Evolutionary conservation across 2,888 invertebrate species (phyloP), one percentile per base, ranked within the genome.

Genomic region (Pinctada fucata): DNA sequence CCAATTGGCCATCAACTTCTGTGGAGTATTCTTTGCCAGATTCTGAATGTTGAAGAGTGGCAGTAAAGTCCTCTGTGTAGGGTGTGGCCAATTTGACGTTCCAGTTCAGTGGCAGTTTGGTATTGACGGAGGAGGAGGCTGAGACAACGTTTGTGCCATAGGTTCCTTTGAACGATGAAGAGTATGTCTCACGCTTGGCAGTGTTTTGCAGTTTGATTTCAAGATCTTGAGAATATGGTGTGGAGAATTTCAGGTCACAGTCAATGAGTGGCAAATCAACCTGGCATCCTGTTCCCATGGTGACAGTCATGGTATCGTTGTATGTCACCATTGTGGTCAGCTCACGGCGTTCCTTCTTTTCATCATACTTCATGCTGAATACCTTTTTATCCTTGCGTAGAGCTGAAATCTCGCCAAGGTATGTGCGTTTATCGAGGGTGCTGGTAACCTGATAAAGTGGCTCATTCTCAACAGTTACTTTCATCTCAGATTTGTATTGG

Each of bases 261-360:
- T 66, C 65, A n/a, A 74, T 50, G 13, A 45, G 45, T 50, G 74
- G 74, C 50, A 74, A 50, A 50, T 74, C 66, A n/a, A 74, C 47
- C 2, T 8, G 16, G 31, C 74, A 74, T n/a, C 51, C 63, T 50
- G 65, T 45, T 50, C 13, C 58, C 58, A 58, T 10, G 13, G 16
- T 10, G 31, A 63, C 50, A 8, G 16, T n/a, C 51, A 66, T 74
- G 8, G 49, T 49, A 50, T 74, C 13, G 10, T 67, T 10, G 3
- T 10, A 66, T 31, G 6, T 65, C 65, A 63, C 47, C 10, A 16
- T 31, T 3, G 74, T 50, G 31, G 50, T 49, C n/a, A 66, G 48
- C 50, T 49, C 45, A 13, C 51, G 74, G 48, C 50, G 16, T 48
- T 74, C 51, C 10, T 64, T 48, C 31, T 66, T 3, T 13, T 65